Conservation (phyloP, 23 tunicate species). For the Styela plicata region DNA sequence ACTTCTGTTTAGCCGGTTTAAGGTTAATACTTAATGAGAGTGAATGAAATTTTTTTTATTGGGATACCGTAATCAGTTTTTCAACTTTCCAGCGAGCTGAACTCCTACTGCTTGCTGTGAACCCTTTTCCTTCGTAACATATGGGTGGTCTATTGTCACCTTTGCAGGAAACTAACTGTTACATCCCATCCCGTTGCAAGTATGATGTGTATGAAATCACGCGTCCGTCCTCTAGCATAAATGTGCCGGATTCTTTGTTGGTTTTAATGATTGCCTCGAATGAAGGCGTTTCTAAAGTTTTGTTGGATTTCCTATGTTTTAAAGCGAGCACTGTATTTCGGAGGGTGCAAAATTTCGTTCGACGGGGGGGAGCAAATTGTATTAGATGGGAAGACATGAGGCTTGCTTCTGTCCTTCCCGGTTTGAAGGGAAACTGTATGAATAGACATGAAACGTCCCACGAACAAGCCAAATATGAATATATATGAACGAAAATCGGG, state of each 20-base stretch:
- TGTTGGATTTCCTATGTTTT: too few species aligned
- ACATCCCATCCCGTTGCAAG: constrained; percentile 41
- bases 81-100: constrained; percentile 79
- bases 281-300: constrained; percentile 45
- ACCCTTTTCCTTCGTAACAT: constrained; percentile 22
- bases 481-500: too few species aligned
- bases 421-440: too few species aligned
- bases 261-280: constrained; percentile 33
- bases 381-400: background rate
- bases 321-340: too few species aligned
- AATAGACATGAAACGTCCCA: too few species aligned
- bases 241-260: constrained; percentile 46
- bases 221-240: constrained; percentile 48
- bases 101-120: constrained; percentile 80
- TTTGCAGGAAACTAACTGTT: constrained; percentile 57
- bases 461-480: too few species aligned
- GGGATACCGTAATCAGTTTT: constrained; percentile 55
- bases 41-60: constrained; percentile 45
- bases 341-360: too few species aligned
- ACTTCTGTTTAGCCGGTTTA: background rate
- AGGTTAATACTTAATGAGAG: background rate
- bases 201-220: constrained; percentile 43
- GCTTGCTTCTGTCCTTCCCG: background rate
- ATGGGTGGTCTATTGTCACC: constrained; percentile 20
- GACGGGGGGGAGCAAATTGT: background rate